These are phyloP conservation scores for Thera britannica DNA, from an alignment of 2,888 invertebrate species.

Conservation along the genomic window DNA sequence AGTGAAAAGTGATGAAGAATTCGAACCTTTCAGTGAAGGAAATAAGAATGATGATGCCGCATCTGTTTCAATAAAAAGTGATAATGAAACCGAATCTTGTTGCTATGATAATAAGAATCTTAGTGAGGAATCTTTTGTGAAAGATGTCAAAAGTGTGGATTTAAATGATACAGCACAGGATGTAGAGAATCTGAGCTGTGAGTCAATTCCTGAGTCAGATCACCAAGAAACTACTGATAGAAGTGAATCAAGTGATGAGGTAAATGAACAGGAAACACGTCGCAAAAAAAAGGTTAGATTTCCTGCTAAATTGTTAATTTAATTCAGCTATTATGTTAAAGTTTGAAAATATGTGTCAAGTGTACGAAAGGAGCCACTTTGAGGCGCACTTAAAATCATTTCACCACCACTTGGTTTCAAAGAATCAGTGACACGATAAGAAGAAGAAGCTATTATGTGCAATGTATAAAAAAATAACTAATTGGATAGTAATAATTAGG, in stretches of 20 bases:
- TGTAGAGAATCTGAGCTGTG: slow-evolving; percentile 40
- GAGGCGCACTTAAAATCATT: too few species aligned
- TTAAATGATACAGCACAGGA: slow-evolving; percentile 36
- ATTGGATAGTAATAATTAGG: too few species aligned
- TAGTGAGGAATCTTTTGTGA: slow-evolving; percentile 19
- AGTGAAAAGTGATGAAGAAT: slow-evolving; percentile 26
- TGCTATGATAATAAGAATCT: slow-evolving; percentile 14
- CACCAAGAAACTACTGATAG: slow-evolving; percentile 22
- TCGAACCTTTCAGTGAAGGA: slow-evolving; percentile 12
- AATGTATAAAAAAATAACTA: too few species aligned
- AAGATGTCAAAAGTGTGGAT: slow-evolving; percentile 19
- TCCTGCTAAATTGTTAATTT: neutral
- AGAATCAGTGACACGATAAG: too few species aligned
- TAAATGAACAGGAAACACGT: slow-evolving; percentile 20
- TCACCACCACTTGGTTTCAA: too few species aligned
- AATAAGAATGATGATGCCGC: slow-evolving; percentile 7
- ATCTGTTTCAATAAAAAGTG: slow-evolving; percentile 12
- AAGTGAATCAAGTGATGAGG: slow-evolving; percentile 37
- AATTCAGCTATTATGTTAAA: too few species aligned
- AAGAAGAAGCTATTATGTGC: too few species aligned
- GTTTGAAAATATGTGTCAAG: too few species aligned
- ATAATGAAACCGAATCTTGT: slow-evolving; percentile 20
- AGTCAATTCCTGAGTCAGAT: slow-evolving; percentile 45
- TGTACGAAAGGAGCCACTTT: too few species aligned
- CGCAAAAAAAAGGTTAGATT: slow-evolving; percentile 27